Evolutionary conservation across 2,113 vertebrate species (phyloP), one percentile per base, ranked within the genome.

Genomic region (Oryzias curvinotus): DNA sequence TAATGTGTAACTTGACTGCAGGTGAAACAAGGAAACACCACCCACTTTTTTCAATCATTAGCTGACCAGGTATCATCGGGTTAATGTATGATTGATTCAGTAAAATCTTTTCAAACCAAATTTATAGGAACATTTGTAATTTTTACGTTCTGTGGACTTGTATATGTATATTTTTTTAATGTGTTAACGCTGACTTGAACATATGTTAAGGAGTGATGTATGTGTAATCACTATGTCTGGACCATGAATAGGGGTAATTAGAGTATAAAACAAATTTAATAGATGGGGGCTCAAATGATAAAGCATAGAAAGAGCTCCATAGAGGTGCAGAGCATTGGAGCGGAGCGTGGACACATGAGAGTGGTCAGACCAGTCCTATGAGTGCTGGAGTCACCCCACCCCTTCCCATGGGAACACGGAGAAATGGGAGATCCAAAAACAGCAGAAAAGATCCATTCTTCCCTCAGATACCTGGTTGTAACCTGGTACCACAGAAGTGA

Each of bases 361-460:
- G 86, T 75, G 80, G 81, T 88, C 82, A 62, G 70, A 89, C 88
- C 85, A 84, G 89, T 90, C 84, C 45, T 73, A 70, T 83, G 78
- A 86, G 67, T 60, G 44, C 61, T 71, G 67, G 73, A 74, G 71
- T 73, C 71, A 65, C 78, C 80, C 85, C 80, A 78, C 80, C 82
- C 85, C 77, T 78, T 86, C 88, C 83, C 85, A 71, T 71, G 82
- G 85, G 91, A 91, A 52, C 56, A 25, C 17, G 62, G 65, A 57
- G 90, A 89, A 91, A 92, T 67, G 54, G 70, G 89, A 91, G 87
- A 88, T 85, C 71, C 77, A 80, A 78, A 23, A 88, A 75, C 85
- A 82, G 78, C 68, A 91, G 87, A 92, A 92, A 90, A 90, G 84
- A 84, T 75, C 87, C 83, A 91, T 93, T 93, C 85, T 92, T 90